Conservation (phyloP, 30 jellyfish, hydroid and myxozoan genomes). For the Aurelia aurita region DNA sequence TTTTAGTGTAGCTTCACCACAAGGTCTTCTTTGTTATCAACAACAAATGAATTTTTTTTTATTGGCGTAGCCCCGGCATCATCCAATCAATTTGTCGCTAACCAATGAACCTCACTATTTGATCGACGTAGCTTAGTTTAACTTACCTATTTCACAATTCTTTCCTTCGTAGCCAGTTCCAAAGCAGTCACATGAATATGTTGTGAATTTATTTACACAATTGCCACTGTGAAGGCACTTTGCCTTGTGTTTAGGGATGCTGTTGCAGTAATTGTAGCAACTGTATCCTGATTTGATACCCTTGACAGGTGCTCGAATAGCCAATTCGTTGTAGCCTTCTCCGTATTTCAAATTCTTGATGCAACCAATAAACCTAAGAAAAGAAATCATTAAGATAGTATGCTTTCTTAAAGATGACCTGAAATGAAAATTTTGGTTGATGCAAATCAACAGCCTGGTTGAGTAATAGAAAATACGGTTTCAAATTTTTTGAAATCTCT, state of each 20-base stretch:
- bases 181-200: slow-evolving; percentile 58
- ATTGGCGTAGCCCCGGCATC: no score
- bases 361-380: slow-evolving; percentile 61
- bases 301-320: not conserved
- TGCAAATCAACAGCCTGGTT: no score
- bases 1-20: no score
- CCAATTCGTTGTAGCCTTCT: slow-evolving; percentile 53
- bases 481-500: no score
- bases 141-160: slow-evolving; percentile 30
- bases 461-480: no score
- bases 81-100: no score
- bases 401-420: no score
- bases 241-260: not conserved
- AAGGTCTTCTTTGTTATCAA: no score
- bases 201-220: slow-evolving; percentile 36
- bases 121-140: no score
- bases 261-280: slow-evolving; percentile 46
- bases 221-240: slow-evolving; percentile 26
- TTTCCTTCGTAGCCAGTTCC: slow-evolving; percentile 59
- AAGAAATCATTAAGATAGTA: not conserved
- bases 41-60: no score
- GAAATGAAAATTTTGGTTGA: no score
- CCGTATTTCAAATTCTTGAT: slow-evolving; percentile 49
- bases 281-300: slow-evolving; percentile 11
- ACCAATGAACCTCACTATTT: no score